A percentile compares a stretch with the other conserved stretches of the same genome.
These are phyloP conservation scores for Aphelenchoides avenae DNA, from an alignment of 1,140 invertebrate genomes.

Conservation along the genomic window DNA sequence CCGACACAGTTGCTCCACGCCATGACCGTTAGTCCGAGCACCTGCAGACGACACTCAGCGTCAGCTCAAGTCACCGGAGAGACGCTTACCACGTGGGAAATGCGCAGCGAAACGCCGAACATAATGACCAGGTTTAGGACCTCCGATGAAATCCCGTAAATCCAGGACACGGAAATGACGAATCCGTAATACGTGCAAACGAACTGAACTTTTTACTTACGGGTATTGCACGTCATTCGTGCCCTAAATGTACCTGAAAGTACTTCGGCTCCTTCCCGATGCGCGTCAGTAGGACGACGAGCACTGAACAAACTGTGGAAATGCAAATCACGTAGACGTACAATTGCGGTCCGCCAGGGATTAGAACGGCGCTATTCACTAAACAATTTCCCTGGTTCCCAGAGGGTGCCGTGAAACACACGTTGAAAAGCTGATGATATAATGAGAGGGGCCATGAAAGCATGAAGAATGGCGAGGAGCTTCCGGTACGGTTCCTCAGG, in stretches of 20 bases:
- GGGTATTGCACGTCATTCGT: conserved; percentile 11
- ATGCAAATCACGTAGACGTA: conserved; percentile 37
- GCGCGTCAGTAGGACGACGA: conserved; percentile 34
- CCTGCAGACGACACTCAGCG: conserved; percentile 40
- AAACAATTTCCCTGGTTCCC: too few relatives aligned
- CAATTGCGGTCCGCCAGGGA: conserved; percentile 28
- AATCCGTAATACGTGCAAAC: conserved; percentile 66
- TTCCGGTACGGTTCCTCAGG: too few relatives aligned
- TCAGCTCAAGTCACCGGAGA: neutral
- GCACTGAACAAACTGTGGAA: conserved; percentile 28
- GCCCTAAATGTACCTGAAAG: conserved; percentile 33
- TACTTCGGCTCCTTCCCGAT: conserved; percentile 40
- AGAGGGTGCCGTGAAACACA: too few relatives aligned
- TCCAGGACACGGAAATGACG: conserved; percentile 67
- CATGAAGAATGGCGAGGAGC: too few relatives aligned
- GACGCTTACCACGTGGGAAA: conserved; percentile 59
- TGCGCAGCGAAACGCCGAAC: conserved; percentile 50
- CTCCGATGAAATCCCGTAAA: conserved; percentile 69
- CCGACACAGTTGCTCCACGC: conserved; percentile 72
- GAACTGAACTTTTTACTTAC: conserved; percentile 4
- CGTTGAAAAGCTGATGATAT: too few relatives aligned
- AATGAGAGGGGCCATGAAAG: too few relatives aligned
- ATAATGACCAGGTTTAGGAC: conserved; percentile 67
- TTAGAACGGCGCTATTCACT: neutral
- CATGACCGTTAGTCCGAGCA: conserved; percentile 70